Evolutionary conservation across 2,113 vertebrate species (phyloP), one percentile per base, ranked within the genome.

Genomic region (Catharus bicknelli): DNA sequence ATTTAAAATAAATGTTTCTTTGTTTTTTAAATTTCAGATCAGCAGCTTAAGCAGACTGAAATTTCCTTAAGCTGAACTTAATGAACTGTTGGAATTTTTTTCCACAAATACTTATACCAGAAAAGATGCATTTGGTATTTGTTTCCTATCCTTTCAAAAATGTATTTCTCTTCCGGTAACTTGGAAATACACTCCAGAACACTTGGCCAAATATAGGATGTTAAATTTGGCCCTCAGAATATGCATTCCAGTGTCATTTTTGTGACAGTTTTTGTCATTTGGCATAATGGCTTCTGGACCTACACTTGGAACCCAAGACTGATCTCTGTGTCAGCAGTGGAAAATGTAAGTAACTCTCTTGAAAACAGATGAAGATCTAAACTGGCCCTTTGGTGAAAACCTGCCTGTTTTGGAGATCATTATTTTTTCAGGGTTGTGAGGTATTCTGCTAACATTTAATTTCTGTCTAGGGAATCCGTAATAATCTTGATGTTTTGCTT

Each of bases 401-500:
- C 63, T 74, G 91, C 51, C 91, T 96, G 89, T 36, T 95, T 94
- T 94, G 82, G 89, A 91, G 62, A 93, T 96, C 27, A 89, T 83
- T 83, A 13, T 80, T 94, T 95, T 95, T 94, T 86, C 94, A 93
- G 78, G 26, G 51, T 75, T 77, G 59, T 38, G 79, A 91, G 53
- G 63, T 94, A 85, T 94, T 94, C 75, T 81, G 57, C 79, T 81
- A 86, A 40, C 4, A 23, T 86, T 95, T 96, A 48, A 94, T 94
- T 87, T 94, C 78, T 93, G 70, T 69, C 95, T 26, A 14, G 94
- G 91, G 95, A 93, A 70, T 89, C 59, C 74, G n/a, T 74, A 92
- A 95, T 85, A 77, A 92, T 88, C 82, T 80, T 92, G 54, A 88
- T 95, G 77, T 92, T 96, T 94, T 87, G 67, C 81, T 93, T 96